These are phyloP conservation scores for Myotis myotis DNA, from an alignment of 2,797 vertebrate genomes.

Conservation along the genomic window DNA sequence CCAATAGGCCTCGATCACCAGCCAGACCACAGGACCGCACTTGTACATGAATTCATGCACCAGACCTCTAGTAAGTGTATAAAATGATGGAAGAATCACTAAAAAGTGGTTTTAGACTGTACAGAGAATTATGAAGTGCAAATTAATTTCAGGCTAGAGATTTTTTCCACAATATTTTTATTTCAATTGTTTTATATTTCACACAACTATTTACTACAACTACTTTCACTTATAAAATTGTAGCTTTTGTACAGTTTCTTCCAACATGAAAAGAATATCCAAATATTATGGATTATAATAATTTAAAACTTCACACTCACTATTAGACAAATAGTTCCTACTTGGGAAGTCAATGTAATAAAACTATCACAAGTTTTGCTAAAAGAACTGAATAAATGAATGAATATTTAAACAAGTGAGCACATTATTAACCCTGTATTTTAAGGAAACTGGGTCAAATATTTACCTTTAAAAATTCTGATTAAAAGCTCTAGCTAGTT, in stretches of 20 bases:
- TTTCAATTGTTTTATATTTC: background rate
- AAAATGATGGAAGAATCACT: constrained; percentile 5
- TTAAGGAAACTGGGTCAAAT: background rate
- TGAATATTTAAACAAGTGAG: background rate
- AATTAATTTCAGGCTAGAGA: background rate
- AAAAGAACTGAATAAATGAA: background rate
- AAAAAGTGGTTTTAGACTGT: background rate
- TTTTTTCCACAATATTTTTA: background rate
- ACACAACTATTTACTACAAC: background rate
- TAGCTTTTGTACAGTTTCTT: background rate
- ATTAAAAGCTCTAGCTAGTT: background rate
- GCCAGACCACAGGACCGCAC: no score
- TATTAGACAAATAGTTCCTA: background rate
- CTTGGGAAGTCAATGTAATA: background rate
- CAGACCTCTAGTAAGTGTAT: background rate
- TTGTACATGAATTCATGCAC: no score
- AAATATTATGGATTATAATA: background rate
- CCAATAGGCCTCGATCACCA: no score
- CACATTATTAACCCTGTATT: background rate
- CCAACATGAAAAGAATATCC: background rate
- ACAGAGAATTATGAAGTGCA: background rate
- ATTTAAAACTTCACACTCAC: background rate
- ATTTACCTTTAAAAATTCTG: background rate
- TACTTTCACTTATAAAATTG: background rate
- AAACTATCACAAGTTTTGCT: background rate